phyloP scores from a whole-genome alignment of 2,888 invertebrate genomes.

The Laothoe populi region DNA sequence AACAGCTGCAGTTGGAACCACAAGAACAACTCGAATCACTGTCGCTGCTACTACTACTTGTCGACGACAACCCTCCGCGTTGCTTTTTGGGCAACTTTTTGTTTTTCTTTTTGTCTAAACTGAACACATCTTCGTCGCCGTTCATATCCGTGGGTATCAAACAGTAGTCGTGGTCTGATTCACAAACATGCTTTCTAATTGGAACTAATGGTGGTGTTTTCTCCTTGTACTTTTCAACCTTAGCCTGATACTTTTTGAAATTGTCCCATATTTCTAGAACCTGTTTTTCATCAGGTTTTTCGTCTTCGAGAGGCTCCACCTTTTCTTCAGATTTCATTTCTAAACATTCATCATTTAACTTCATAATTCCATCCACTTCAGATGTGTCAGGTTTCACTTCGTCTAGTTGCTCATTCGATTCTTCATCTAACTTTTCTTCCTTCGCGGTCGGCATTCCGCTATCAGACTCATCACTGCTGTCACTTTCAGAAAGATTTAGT shows the following conservation, averaged over 20 bases:
- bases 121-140: constrained; percentile 74
- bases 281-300: constrained; percentile 84
- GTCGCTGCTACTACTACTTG: constrained; percentile 91
- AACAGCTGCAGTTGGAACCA: constrained; percentile 93
- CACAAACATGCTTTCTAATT: constrained; percentile 83
- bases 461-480: constrained; percentile 89
- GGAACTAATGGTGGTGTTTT: constrained; percentile 77
- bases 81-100: constrained; percentile 79
- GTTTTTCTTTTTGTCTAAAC: constrained; percentile 76
- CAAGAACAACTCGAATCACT: constrained; percentile 92
- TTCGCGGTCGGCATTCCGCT: constrained; percentile 59
- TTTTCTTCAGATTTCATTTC: constrained; percentile 53
- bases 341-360: constrained; percentile 36
- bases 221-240: constrained; percentile 84
- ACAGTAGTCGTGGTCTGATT: constrained; percentile 92
- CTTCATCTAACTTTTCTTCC: constrained; percentile 50
- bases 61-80: constrained; percentile 85
- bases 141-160: constrained; percentile 78
- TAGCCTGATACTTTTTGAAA: constrained; percentile 90
- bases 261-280: constrained; percentile 91
- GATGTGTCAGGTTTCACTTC: constrained; percentile 39
- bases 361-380: constrained; percentile 29
- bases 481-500: constrained; percentile 93
- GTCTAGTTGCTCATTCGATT: constrained; percentile 44
- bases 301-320: constrained; percentile 61